phyloP scores from a whole-genome alignment of 1,140 invertebrate genomes.

The Wasmannia auropunctata region DNA sequence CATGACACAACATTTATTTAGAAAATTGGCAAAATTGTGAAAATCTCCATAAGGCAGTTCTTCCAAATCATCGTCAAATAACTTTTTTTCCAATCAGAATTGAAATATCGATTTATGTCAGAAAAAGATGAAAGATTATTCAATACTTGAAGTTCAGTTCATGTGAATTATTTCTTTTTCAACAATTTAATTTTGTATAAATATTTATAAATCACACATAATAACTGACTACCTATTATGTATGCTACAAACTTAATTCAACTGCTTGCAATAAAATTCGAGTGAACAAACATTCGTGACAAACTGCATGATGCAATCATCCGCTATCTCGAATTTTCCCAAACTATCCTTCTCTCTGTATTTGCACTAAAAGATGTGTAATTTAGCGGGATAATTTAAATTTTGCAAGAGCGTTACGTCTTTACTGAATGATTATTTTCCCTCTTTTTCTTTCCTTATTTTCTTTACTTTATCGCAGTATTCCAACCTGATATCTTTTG shows the following conservation, averaged over 20 bases:
- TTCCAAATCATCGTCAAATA: background rate
- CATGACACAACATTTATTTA: conserved; percentile 17
- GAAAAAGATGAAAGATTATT: background rate
- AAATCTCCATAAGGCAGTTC: background rate
- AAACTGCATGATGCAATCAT: too few species aligned
- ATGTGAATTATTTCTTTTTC: background rate
- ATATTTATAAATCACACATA: background rate
- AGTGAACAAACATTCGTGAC: too few species aligned
- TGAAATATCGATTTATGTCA: background rate
- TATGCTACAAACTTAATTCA: conserved; percentile 3
- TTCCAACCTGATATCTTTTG: conserved; percentile 53
- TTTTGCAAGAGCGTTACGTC: background rate
- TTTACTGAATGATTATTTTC: conserved; percentile 1
- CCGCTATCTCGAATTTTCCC: too few species aligned
- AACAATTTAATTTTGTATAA: background rate
- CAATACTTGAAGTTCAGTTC: background rate
- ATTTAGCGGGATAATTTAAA: conserved; percentile 24
- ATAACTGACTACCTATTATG: background rate
- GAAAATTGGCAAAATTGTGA: background rate
- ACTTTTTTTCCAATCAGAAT: background rate
- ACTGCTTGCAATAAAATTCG: too few species aligned
- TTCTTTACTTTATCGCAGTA: background rate
- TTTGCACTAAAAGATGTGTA: background rate
- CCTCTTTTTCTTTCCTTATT: background rate
- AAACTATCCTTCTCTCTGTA: too few species aligned